Percentiles rank a stretch among this genome's conserved stretches.
Conservation (phyloP, 1,140 invertebrate species). For the Reticulitermes speratus region DNA sequence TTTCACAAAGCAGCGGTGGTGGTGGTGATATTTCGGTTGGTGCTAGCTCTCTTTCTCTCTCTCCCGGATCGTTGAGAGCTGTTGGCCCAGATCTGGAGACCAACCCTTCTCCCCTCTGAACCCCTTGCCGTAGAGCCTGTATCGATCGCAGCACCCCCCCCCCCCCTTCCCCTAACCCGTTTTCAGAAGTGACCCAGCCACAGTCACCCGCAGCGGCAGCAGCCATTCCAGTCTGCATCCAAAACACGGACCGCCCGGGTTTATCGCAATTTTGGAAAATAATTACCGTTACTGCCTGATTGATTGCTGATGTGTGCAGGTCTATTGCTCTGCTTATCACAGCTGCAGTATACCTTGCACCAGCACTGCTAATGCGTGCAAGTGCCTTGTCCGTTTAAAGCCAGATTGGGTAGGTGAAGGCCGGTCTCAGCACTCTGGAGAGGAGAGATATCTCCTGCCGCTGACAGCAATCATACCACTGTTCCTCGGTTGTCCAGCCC, state of each 20-base stretch:
- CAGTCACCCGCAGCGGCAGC: background rate
- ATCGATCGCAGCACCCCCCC: background rate
- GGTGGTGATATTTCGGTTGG: background rate
- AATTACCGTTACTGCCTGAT: background rate
- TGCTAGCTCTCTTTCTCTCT: background rate
- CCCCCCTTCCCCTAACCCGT: background rate
- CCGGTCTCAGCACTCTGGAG: too few species aligned
- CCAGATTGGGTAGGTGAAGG: too few species aligned
- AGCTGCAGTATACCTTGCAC: too few species aligned
- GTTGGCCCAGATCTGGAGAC: background rate
- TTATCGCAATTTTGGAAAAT: background rate
- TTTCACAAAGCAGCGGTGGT: background rate
- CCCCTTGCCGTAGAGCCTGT: background rate
- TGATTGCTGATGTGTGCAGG: background rate
- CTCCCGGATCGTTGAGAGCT: background rate
- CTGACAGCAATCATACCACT: too few species aligned
- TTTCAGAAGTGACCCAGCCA: slow-evolving; percentile 13
- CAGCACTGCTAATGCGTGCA: too few species aligned
- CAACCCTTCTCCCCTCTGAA: background rate
- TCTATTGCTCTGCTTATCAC: too few species aligned
- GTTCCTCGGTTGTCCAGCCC: too few species aligned
- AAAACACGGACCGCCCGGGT: background rate
- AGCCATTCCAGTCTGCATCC: background rate
- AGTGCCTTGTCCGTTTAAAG: too few species aligned
- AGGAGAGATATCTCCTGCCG: too few species aligned